Conservation (phyloP, 2,888 invertebrate genomes). For the Morinoia aosen region DNA sequence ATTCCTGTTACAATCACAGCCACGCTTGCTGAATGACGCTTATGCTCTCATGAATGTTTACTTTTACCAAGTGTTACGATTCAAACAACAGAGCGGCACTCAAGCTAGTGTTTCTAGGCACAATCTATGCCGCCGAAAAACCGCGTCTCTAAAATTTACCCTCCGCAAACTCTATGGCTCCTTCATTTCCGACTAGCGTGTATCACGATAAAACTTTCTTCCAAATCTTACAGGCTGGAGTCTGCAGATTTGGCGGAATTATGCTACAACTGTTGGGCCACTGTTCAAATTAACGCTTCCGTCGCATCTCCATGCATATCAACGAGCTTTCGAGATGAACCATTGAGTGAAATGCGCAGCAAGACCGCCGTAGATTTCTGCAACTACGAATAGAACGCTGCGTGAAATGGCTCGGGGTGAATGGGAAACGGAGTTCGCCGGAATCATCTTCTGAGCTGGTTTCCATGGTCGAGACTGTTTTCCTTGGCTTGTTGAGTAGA, state of each 20-base stretch:
- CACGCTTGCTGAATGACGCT: too few relatives aligned
- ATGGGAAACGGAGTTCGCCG: not conserved
- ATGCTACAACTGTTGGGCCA: constrained; percentile 34
- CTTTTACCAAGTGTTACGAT: too few relatives aligned
- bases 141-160: not conserved
- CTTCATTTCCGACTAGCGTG: not conserved
- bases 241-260: constrained; percentile 14
- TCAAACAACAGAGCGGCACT: not conserved
- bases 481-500: not conserved
- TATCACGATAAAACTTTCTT: not conserved
- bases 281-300: constrained; percentile 40
- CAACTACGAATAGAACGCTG: not conserved
- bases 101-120: not conserved
- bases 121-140: not conserved
- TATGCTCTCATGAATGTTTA: too few relatives aligned
- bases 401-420: not conserved
- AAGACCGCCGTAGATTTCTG: not conserved
- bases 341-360: constrained; percentile 30
- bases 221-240: not conserved
- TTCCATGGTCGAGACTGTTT: not conserved
- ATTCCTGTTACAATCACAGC: too few relatives aligned
- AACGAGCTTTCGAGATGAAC: constrained; percentile 33
- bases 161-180: not conserved
- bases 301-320: constrained; percentile 30
- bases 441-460: not conserved